A percentile compares a stretch with the other conserved stretches of the same genome.
phyloP scores from a whole-genome alignment of 1,140 invertebrate genomes.

The Octopus sinensis region DNA sequence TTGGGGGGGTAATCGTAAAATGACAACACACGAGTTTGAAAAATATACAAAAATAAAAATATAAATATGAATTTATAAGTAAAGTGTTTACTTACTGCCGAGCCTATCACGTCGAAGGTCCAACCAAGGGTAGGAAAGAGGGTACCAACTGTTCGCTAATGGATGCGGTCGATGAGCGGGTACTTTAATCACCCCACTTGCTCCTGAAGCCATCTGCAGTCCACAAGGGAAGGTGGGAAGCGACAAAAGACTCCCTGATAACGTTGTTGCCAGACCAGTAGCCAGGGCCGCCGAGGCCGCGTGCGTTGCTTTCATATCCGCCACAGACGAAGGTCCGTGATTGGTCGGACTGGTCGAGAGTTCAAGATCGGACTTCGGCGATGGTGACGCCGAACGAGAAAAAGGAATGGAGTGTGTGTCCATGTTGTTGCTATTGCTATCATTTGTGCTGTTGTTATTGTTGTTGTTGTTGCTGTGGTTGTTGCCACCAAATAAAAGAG shows the following conservation, averaged over 20 bases:
- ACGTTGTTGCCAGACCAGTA: not conserved
- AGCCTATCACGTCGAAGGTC: conserved; percentile 2
- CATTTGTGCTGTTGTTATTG: not conserved
- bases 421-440: not conserved
- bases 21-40: too few relatives aligned
- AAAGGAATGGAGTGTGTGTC: not conserved
- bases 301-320: not conserved
- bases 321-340: not conserved
- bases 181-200: not conserved
- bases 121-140: conserved; percentile 1
- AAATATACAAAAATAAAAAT: not conserved
- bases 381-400: not conserved
- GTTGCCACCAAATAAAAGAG: not conserved
- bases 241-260: not conserved
- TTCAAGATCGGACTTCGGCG: not conserved
- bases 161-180: not conserved
- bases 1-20: too few relatives aligned
- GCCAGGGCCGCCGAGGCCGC: not conserved
- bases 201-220: not conserved
- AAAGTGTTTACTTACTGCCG: not conserved
- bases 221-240: conserved; percentile 1
- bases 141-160: not conserved
- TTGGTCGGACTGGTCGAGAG: not conserved
- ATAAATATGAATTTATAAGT: not conserved
- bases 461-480: not conserved